Evolutionary conservation across 2,888 invertebrate genomes (phyloP).

Genomic region (Cephus nigrinus): DNA sequence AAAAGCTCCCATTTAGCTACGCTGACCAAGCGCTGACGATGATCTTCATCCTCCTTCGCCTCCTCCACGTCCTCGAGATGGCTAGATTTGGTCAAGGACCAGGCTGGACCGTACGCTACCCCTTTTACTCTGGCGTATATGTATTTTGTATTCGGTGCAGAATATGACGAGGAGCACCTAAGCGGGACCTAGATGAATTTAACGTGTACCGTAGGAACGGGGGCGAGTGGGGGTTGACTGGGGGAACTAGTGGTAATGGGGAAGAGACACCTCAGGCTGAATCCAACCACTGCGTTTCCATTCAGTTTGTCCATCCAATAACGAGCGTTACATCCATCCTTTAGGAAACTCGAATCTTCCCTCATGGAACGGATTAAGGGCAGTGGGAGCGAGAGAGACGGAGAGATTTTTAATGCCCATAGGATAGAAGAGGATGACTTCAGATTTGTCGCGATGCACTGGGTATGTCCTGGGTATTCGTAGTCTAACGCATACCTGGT

Average conservation of each 20-base stretch:
- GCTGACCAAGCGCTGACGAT: neutral
- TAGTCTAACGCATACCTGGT: too few species aligned
- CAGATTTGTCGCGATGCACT: neutral
- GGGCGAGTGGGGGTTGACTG: too few species aligned
- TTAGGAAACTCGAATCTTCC: neutral
- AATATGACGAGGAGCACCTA: neutral
- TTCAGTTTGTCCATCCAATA: conserved; percentile 22
- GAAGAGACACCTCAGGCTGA: neutral
- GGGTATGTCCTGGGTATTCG: neutral
- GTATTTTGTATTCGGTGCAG: neutral
- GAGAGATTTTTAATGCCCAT: neutral
- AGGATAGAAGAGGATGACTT: neutral
- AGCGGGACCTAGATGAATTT: neutral
- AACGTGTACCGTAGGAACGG: neutral
- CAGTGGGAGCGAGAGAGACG: neutral
- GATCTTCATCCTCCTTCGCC: neutral
- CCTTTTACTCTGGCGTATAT: neutral
- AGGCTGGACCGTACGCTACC: neutral
- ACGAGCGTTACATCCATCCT: conserved; percentile 10
- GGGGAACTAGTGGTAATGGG: neutral
- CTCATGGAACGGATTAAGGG: neutral
- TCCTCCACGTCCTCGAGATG: neutral
- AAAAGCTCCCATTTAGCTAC: neutral
- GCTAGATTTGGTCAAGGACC: neutral
- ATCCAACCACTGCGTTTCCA: conserved; percentile 15